Evolutionary conservation across 2,113 vertebrate genomes (phyloP).

Genomic region (Silurus meridionalis): DNA sequence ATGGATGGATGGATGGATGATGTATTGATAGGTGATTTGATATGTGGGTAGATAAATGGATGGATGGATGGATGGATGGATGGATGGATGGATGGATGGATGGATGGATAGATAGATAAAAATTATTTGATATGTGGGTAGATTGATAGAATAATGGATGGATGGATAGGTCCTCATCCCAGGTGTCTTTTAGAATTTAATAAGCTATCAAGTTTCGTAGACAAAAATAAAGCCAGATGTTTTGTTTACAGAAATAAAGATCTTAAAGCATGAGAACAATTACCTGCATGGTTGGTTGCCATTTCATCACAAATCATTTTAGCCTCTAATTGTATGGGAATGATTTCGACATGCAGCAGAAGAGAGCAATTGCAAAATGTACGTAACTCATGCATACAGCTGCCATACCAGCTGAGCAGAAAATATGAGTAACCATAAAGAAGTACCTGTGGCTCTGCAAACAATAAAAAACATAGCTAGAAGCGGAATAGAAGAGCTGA

Average conservation of each 20-base stretch:
- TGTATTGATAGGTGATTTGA: no score
- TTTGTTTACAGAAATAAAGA: slow-evolving; percentile 2
- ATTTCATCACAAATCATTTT: slow-evolving; percentile 14
- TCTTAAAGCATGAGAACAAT: background rate
- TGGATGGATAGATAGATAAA: no score
- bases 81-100: no score
- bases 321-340: background rate
- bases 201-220: background rate
- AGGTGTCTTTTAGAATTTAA: background rate
- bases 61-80: background rate
- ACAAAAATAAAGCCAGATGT: background rate
- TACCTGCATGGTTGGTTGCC: slow-evolving; percentile 10
- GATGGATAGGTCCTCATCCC: background rate
- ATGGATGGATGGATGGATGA: background rate
- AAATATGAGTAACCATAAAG: background rate
- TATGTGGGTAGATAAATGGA: no score
- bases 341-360: background rate
- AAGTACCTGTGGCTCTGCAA: background rate
- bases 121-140: background rate
- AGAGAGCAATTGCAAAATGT: background rate
- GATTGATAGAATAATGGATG: background rate
- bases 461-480: background rate
- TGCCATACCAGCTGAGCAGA: background rate
- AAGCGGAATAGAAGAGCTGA: slow-evolving; percentile 7
- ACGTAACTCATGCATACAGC: background rate